phyloP scores from a whole-genome alignment of 1,140 invertebrate genomes.

The Orchesella cincta region DNA sequence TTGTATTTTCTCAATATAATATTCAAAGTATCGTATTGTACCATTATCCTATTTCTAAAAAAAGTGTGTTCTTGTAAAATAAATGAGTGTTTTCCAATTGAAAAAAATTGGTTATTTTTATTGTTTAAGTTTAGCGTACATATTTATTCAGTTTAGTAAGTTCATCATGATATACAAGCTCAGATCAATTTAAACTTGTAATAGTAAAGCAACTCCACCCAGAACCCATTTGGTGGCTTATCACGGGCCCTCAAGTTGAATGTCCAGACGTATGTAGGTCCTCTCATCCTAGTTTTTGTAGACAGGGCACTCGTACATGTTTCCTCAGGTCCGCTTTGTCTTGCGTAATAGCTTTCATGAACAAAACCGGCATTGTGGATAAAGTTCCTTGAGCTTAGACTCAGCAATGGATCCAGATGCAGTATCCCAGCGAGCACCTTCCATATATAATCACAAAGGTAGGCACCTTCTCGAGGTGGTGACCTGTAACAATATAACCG shows the following conservation, averaged over 20 bases:
- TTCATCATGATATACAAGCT: too few species aligned
- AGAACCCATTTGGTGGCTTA: constrained; percentile 88
- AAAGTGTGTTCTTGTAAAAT: too few species aligned
- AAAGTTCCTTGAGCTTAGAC: constrained; percentile 85
- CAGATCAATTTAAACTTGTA: constrained; percentile 77
- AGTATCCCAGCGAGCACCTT: constrained; percentile 89
- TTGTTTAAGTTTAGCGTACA: too few species aligned
- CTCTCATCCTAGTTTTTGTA: constrained; percentile 86
- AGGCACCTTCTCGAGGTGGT: constrained; percentile 86
- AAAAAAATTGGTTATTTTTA: too few species aligned
- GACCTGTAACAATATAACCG: constrained; percentile 60
- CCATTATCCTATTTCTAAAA: too few species aligned
- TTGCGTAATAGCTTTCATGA: constrained; percentile 87
- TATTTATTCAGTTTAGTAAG: too few species aligned
- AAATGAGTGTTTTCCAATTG: too few species aligned
- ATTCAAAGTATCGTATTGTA: too few species aligned
- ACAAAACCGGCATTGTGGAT: constrained; percentile 93
- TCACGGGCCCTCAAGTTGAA: constrained; percentile 94
- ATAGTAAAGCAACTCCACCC: constrained; percentile 83
- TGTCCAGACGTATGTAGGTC: constrained; percentile 93
- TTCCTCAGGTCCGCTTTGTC: constrained; percentile 89
- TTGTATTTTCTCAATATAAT: too few species aligned
- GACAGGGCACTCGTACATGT: constrained; percentile 91
- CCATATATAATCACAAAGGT: constrained; percentile 90
- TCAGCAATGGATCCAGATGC: constrained; percentile 85